These are phyloP conservation scores for Zygaena filipendulae DNA, from an alignment of 2,888 invertebrate species.

Conservation along the genomic window DNA sequence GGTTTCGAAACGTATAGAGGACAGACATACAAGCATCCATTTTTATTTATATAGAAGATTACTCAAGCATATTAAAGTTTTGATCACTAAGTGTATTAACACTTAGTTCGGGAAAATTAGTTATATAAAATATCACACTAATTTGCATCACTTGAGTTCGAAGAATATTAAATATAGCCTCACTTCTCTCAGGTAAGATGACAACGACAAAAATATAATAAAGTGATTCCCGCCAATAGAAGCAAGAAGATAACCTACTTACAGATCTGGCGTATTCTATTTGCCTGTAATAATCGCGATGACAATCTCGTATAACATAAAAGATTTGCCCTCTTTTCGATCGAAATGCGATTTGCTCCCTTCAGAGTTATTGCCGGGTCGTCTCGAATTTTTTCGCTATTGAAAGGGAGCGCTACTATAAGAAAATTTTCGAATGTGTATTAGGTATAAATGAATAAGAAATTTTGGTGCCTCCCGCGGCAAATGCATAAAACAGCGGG, in stretches of 20 bases:
- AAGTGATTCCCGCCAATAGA: constrained; percentile 59
- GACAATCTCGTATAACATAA: constrained; percentile 69
- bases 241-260: constrained; percentile 66
- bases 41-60: too few relatives aligned
- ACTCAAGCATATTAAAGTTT: too few relatives aligned
- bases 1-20: too few relatives aligned
- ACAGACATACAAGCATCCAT: too few relatives aligned
- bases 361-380: constrained; percentile 58
- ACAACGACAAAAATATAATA: too few relatives aligned
- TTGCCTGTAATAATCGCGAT: constrained; percentile 69
- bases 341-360: constrained; percentile 67
- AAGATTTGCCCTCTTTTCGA: constrained; percentile 67
- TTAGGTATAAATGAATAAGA: constrained; percentile 60
- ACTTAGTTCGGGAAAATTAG: too few relatives aligned
- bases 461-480: constrained; percentile 47
- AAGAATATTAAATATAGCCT: too few relatives aligned
- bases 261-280: constrained; percentile 67
- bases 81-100: too few relatives aligned
- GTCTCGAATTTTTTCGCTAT: constrained; percentile 58
- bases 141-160: too few relatives aligned
- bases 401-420: constrained; percentile 50
- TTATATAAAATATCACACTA: too few relatives aligned
- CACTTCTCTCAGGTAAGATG: too few relatives aligned
- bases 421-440: constrained; percentile 58
- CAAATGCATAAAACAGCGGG: constrained; percentile 32